Base-by-base conservation (phyloP, 2,113 vertebrate genomes). In the Megaleporinus macrocephalus region DNA sequence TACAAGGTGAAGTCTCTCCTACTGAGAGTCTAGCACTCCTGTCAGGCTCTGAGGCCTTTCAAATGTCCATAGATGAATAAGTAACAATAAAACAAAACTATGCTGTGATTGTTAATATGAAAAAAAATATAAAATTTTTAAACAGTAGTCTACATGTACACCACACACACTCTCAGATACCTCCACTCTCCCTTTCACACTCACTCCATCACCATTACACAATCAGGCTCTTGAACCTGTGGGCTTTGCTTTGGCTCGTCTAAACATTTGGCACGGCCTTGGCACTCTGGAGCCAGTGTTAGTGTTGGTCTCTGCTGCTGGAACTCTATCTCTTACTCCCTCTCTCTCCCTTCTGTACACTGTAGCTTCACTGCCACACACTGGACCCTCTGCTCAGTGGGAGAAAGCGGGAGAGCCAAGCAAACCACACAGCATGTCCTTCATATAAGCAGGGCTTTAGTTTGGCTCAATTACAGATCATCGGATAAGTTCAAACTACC, bases 171-270 rank as follows among this genome's bases (percentile, higher is more conserved):
- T 29, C 78, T 41, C 53, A 77, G 24, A 44, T 30, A 70, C 72
- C 14, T 41, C 12, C 20, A 26, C 41, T 89, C 36, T 16, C 14
- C 91, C 74, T 78, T 79, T 90, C 66, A 86, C 80, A 88, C 85
- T 88, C 85, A 89, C 90, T 89, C 89, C 85, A 82, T 91, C 86
- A 87, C 90, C 65, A 69, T 83, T 79, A 68, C 59, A 83, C 82
- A 79, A 79, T 79, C 76, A 73, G 57, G 77, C 80, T 83, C 53
- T 75, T 79, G 55, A 85, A 79, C 71, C 49, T 30, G 53, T 22
- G 61, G 47, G 76, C 71, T 71, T 78, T 86, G 78, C 81, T 83
- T 83, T 83, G 74, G 81, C 81, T 57, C 36, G 27, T 11, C 47
- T 71, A 24, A 66, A 51, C 26, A 66, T 66, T 80, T 76, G 84